Base-by-base conservation (phyloP, 2,113 vertebrate genomes). In the Probosciger aterrimus region DNA sequence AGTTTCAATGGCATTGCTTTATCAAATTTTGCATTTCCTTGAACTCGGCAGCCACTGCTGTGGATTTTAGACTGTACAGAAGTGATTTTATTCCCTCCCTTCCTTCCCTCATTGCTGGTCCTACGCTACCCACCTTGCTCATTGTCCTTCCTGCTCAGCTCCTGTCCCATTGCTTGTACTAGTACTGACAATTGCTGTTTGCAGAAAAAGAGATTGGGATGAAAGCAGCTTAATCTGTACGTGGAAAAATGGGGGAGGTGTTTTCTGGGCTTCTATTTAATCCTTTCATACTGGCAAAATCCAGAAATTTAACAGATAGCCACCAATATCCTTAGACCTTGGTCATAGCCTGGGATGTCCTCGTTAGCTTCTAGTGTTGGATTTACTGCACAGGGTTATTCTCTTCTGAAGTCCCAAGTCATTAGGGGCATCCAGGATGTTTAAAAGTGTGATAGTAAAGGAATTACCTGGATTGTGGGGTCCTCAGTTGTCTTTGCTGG, bases 91-190 rank as follows among this genome's bases (percentile, higher is more conserved):
- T 88, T 80, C 27, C 16, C 47, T n/a, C 7, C 28, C 25, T 69
- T 46, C 64, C 75, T 90, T 41, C 94, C 89, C 49, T 82, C 91
- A 43, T 94, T 91, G 92, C 96, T 97, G 91, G 20, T 90, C 68
- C 92, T 90, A 2, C 53, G 85, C 97, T 57, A 89, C 97, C 97
- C 97, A 93, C 91, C 97, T 98, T 97, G 96, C 88, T 98, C 97
- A 44, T 95, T 97, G 97, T 96, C 92, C 97, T 97, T 98, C 98
- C 97, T 98, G 98, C 98, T 98, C 97, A 97, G 87, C 97, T 98
- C 97, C 97, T 96, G 82, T 95, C 95, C 33, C 43, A 14, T 97
- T 70, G 90, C 97, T 97, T 90, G 63, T 41, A 35, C n/a, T 77
- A 14, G 68, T 64, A 49, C 12, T 78, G 81, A 23, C 43, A 19